Percentiles rank a stretch among this genome's conserved stretches.
These are phyloP conservation scores for Homalodisca vitripennis DNA, from an alignment of 1,140 invertebrate genomes.

Conservation along the genomic window DNA sequence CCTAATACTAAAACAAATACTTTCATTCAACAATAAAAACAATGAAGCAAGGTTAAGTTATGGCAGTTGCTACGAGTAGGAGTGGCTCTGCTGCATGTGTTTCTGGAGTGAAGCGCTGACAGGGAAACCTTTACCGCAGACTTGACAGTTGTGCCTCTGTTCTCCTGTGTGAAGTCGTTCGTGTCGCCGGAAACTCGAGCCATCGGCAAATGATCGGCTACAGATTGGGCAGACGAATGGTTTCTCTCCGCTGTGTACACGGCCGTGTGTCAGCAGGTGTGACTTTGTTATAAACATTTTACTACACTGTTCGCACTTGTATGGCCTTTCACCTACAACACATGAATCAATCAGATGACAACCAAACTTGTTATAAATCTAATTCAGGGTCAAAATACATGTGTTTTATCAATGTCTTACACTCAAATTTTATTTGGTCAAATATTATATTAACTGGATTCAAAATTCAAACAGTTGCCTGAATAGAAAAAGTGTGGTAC, in stretches of 20 bases:
- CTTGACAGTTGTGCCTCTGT: slow-evolving; percentile 66
- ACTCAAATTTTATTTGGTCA: too few species aligned
- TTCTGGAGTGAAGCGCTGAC: slow-evolving; percentile 60
- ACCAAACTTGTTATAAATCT: too few species aligned
- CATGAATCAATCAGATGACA: too few species aligned
- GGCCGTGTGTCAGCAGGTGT: slow-evolving; percentile 81
- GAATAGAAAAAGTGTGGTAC: too few species aligned
- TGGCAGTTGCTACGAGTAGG: too few species aligned
- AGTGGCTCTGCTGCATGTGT: slow-evolving; percentile 30
- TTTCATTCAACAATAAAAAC: too few species aligned
- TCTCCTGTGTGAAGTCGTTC: slow-evolving; percentile 70
- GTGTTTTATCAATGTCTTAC: too few species aligned
- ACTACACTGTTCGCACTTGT: slow-evolving; percentile 80
- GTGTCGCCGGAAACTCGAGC: slow-evolving; percentile 51
- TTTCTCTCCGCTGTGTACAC: slow-evolving; percentile 62
- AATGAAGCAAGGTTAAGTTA: too few species aligned
- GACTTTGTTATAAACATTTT: slow-evolving; percentile 90
- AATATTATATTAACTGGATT: too few species aligned
- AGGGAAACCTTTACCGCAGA: slow-evolving; percentile 64
- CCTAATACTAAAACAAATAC: too few species aligned
- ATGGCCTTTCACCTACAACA: slow-evolving; percentile 68
- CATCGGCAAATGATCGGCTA: slow-evolving; percentile 27
- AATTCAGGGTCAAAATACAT: too few species aligned
- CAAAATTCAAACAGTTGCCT: too few species aligned
- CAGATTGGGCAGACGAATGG: slow-evolving; percentile 33